Conservation (phyloP, 2,113 vertebrate species). For the Corythaixoides concolor region DNA sequence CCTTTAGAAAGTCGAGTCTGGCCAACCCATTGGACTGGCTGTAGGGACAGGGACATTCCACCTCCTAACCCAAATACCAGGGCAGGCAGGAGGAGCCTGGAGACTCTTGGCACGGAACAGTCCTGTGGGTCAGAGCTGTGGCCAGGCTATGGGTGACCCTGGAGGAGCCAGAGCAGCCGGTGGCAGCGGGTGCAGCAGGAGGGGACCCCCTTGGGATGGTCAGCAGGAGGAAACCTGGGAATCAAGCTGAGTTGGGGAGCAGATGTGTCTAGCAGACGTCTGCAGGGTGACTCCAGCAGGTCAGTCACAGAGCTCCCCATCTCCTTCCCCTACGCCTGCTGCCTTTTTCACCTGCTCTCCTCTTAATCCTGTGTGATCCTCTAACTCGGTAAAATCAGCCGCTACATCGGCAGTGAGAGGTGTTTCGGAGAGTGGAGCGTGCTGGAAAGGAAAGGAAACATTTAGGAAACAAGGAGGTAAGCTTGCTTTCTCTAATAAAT, state of each 20-base stretch:
- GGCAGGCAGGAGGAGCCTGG: not conserved
- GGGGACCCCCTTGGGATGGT: not conserved
- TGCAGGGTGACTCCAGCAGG: not conserved
- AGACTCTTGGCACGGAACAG: accelerated
- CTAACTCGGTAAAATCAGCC: not conserved
- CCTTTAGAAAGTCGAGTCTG: not conserved
- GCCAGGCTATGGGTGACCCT: not conserved
- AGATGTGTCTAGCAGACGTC: not conserved
- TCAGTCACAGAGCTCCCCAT: not conserved
- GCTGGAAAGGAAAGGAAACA: not conserved
- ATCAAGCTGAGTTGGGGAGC: not conserved
- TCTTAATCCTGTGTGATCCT: not conserved
- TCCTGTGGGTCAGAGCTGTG: not conserved
- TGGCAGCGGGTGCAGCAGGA: not conserved
- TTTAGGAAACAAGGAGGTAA: not conserved
- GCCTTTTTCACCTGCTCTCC: not conserved
- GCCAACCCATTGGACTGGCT: not conserved
- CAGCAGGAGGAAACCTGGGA: not conserved
- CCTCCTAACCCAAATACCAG: not conserved
- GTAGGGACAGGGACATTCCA: not conserved
- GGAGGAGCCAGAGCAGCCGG: not conserved
- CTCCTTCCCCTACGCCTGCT: not conserved
- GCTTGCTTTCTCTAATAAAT: not conserved
- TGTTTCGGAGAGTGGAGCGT: not conserved
- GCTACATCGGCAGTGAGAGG: not conserved